Percentiles rank a stretch among this genome's conserved stretches.
These are phyloP conservation scores for Bibio marci DNA, from an alignment of 2,888 invertebrate species.

Conservation along the genomic window DNA sequence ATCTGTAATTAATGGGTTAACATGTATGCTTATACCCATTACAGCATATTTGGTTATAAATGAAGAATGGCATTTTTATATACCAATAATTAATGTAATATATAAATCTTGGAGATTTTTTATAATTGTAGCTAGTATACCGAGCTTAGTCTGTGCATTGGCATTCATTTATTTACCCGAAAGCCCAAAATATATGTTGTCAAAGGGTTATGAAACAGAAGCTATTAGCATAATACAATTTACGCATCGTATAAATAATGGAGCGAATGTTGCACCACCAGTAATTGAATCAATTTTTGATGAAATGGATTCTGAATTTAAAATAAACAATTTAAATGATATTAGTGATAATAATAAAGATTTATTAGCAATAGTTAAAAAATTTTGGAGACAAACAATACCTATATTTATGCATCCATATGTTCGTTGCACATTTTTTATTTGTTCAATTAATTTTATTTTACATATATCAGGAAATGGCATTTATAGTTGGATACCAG, in stretches of 20 bases:
- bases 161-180: conserved; percentile 21
- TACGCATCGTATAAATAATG: conserved; percentile 17
- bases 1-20: conserved; percentile 21
- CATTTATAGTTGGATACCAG: too few species aligned
- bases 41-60: conserved; percentile 23
- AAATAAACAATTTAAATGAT: too few species aligned
- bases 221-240: conserved; percentile 16
- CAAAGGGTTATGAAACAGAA: conserved; percentile 16
- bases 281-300: neutral
- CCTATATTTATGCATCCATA: conserved; percentile 20
- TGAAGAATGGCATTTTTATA: conserved; percentile 18
- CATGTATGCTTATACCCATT: conserved; percentile 21
- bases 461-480: too few species aligned
- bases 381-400: conserved; percentile 24
- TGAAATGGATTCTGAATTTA: too few species aligned
- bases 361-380: conserved; percentile 10
- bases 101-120: conserved; percentile 25
- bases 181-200: conserved; percentile 21
- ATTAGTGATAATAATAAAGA: too few species aligned
- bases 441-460: too few species aligned
- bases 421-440: too few species aligned
- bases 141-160: conserved; percentile 19
- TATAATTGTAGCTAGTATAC: conserved; percentile 20
- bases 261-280: conserved; percentile 14
- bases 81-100: conserved; percentile 16